phyloP scores from a whole-genome alignment of 2,797 vertebrate species.

The Pteronotus mesoamericanus region DNA sequence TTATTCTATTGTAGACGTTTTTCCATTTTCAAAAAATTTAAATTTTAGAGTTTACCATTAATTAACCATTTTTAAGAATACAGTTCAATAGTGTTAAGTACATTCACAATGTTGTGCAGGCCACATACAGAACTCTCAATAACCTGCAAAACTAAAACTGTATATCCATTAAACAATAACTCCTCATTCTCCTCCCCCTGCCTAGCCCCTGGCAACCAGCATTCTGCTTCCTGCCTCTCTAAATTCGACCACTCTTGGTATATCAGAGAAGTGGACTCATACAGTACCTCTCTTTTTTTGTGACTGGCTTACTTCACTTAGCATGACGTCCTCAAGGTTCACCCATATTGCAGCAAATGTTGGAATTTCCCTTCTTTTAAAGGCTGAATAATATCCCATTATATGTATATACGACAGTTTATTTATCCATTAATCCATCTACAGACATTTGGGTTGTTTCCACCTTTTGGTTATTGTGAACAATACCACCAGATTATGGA shows the following conservation, averaged over 20 bases:
- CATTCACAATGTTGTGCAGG: background rate
- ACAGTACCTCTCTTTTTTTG: background rate
- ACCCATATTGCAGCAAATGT: background rate
- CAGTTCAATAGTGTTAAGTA: background rate
- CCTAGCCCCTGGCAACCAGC: background rate
- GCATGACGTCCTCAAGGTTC: background rate
- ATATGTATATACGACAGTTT: background rate
- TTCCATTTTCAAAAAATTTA: background rate
- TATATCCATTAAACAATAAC: background rate
- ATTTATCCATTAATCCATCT: background rate
- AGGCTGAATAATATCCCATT: background rate
- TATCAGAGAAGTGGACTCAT: background rate
- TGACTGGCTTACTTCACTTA: background rate
- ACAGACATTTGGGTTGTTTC: background rate
- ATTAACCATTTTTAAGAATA: background rate
- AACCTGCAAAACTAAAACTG: background rate
- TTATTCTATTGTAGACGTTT: background rate
- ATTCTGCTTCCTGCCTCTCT: background rate
- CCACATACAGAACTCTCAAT: background rate
- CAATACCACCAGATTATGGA: background rate
- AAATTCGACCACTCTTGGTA: background rate
- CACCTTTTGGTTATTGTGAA: background rate
- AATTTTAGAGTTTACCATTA: background rate
- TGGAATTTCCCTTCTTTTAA: background rate
- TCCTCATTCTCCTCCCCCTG: background rate